Evolutionary conservation across 1,140 invertebrate genomes (phyloP), one percentile per base, ranked within the genome.

Genomic region (Magallana angulata): DNA sequence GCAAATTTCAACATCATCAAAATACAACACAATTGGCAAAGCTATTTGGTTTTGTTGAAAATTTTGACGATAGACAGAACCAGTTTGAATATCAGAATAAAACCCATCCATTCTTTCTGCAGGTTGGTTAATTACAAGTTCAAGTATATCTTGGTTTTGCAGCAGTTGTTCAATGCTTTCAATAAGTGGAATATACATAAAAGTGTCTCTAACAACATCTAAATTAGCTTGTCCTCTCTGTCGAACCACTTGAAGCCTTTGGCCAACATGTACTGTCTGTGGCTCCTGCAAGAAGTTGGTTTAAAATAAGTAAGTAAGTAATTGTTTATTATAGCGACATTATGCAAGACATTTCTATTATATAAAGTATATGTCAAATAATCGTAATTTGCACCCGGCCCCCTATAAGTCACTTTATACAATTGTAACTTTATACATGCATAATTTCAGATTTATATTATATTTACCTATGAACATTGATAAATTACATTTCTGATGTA

Each of bases 1-100:
- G 30, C 85, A 87, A 12, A 87, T 87, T 64, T 87, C 85, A 82
- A 82, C 6, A 30, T 87, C 85, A 87, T 83, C 76, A 87, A 64
- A 87, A 83, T 87, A 87, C 57, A 87, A 64, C 30, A 87, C 11
- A 82, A 87, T 62, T 62, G 18, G 57, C 4, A 87, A 18, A 16
- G 80, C 56, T 58, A 62, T 36, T 16, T 16, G 2, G 30, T 24
- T 5, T 8, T 48, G 76, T 9, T 30, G 36, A 68, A 87, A 82
- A 11, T 87, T 80, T 24, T 24, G 18, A 24, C 18, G 18, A 57
- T 82, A 87, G 16, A 87, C 57, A 16, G 85, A 62, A 16, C 85
- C 85, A 87, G 56, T 18, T n/a, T 82, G 16, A 68, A 82, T 80
- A 64, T 59, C n/a, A 58, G 24, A 59, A 82, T 59, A 86, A 30